Conservation (phyloP, 2,797 vertebrate species). For the Orientallactaga sibirica region DNA sequence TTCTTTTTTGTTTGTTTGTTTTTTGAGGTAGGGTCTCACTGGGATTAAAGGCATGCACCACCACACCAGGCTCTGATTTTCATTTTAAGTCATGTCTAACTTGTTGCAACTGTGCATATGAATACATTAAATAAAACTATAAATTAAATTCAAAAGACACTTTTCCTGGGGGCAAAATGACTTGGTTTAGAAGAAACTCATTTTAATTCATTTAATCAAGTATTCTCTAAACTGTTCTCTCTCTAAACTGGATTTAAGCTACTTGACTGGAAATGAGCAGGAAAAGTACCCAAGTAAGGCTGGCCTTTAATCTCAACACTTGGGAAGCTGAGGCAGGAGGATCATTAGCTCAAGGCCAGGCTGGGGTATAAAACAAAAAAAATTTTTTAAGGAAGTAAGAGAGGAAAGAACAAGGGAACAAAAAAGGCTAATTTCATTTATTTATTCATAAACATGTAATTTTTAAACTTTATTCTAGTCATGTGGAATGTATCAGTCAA, state of each 20-base stretch:
- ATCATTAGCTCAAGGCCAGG: background rate
- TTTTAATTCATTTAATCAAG: constrained; percentile 20
- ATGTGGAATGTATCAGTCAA: background rate
- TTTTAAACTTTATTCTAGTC: background rate
- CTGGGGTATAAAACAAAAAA: too few relatives aligned
- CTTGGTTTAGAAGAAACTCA: background rate
- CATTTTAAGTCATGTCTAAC: background rate
- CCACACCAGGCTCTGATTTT: background rate
- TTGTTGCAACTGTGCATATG: background rate
- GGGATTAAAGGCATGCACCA: too few relatives aligned
- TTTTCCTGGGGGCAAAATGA: background rate
- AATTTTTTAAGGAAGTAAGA: background rate
- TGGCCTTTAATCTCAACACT: background rate
- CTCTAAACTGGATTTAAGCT: constrained; percentile 40
- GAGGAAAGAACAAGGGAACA: background rate
- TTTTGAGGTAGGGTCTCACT: too few relatives aligned
- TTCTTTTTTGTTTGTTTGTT: too few relatives aligned
- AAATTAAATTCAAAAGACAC: constrained; percentile 21
- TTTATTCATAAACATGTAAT: constrained; percentile 8
- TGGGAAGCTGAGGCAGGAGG: background rate
- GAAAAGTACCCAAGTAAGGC: too few relatives aligned
- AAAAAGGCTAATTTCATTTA: background rate
- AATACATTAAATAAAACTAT: background rate
- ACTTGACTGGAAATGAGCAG: constrained; percentile 13
- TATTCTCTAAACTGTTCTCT: background rate